These are phyloP conservation scores for Tautogolabrus adspersus DNA, from an alignment of 2,113 vertebrate genomes.

Conservation along the genomic window DNA sequence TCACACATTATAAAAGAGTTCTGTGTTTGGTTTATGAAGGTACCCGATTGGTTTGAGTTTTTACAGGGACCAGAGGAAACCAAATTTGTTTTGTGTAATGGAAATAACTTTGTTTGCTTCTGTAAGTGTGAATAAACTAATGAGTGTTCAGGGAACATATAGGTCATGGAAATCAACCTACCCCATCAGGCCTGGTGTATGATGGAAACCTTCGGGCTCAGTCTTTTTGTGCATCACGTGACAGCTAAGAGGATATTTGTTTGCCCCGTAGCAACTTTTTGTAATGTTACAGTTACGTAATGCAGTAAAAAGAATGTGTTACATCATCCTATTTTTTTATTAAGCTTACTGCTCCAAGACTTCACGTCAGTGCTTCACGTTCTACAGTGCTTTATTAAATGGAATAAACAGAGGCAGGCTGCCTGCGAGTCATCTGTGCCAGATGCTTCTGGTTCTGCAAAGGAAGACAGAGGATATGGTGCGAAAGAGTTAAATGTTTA, in stretches of 20 bases:
- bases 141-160: neutral
- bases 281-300: slow-evolving; percentile 22
- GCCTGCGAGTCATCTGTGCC: slow-evolving; percentile 6
- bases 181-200: neutral
- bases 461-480: neutral
- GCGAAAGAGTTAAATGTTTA: too few species aligned
- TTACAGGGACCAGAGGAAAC: neutral
- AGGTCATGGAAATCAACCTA: too few species aligned
- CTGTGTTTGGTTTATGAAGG: neutral
- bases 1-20: slow-evolving; percentile 8
- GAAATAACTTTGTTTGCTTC: slow-evolving; percentile 3
- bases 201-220: neutral
- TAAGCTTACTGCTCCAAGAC: neutral
- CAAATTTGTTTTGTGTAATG: neutral
- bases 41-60: neutral
- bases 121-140: neutral
- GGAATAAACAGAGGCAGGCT: slow-evolving; percentile 6
- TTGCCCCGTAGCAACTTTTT: neutral
- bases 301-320: slow-evolving; percentile 10
- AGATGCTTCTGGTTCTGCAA: neutral
- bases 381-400: slow-evolving; percentile 17
- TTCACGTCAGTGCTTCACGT: slow-evolving; percentile 35
- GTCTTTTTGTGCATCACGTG: neutral
- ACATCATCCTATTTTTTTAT: slow-evolving; percentile 20
- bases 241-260: neutral